Conservation (phyloP, 2,113 vertebrate genomes). For the Percina caprodes region DNA sequence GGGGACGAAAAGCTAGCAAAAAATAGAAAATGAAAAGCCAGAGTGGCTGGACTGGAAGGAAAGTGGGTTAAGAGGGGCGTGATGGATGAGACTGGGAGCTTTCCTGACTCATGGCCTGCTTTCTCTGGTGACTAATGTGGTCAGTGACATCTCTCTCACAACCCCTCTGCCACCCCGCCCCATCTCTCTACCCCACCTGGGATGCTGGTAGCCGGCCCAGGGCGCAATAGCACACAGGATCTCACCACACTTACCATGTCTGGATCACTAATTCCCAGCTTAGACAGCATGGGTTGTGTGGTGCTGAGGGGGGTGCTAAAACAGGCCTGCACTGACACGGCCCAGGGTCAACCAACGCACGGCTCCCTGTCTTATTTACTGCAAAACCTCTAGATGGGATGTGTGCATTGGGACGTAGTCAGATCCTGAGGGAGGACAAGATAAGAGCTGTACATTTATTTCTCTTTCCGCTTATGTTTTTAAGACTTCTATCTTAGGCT, state of each 20-base stretch:
- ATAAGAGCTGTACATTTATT: slow-evolving; percentile 35
- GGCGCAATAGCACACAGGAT: background rate
- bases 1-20: slow-evolving; percentile 36
- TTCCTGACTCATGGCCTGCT: slow-evolving; percentile 70
- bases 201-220: slow-evolving; percentile 9
- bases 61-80: slow-evolving; percentile 76
- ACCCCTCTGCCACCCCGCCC: background rate
- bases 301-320: background rate
- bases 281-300: background rate
- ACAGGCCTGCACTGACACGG: background rate
- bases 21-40: slow-evolving; percentile 62
- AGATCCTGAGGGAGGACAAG: slow-evolving; percentile 22
- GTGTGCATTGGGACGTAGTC: slow-evolving; percentile 30
- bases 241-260: slow-evolving; percentile 32
- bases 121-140: slow-evolving; percentile 66
- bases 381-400: slow-evolving; percentile 19
- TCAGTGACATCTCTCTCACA: slow-evolving; percentile 61
- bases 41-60: slow-evolving; percentile 49
- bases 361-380: slow-evolving; percentile 44
- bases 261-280: slow-evolving; percentile 14
- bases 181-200: slow-evolving; percentile 50
- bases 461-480: slow-evolving; percentile 28
- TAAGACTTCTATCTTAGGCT: slow-evolving; percentile 15
- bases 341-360: slow-evolving; percentile 7
- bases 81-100: slow-evolving; percentile 74